A percentile compares a stretch with the other conserved stretches of the same genome.
phyloP scores from a whole-genome alignment of 2,797 vertebrate species.

The Coluber constrictor region DNA sequence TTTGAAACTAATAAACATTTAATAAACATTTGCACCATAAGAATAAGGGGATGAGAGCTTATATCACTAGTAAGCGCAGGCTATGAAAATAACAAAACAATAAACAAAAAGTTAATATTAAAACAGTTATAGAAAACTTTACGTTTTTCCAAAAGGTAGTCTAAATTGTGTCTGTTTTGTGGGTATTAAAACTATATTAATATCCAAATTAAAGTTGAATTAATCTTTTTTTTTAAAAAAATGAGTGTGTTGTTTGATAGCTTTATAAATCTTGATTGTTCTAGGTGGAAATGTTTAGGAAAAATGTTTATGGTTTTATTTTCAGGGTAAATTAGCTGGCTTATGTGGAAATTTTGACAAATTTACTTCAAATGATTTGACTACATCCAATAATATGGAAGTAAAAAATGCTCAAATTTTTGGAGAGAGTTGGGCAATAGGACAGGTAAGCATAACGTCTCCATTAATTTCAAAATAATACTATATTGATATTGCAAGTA shows the following conservation, averaged over 20 bases:
- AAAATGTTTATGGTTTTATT: conserved; percentile 19
- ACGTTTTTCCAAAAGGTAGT: not conserved
- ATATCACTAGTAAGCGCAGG: not conserved
- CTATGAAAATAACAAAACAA: not conserved
- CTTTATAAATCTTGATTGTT: rapidly evolving
- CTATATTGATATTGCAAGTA: not conserved
- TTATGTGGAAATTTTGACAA: conserved; percentile 98
- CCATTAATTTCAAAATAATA: not conserved
- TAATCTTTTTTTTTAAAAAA: not conserved
- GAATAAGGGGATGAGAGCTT: not conserved
- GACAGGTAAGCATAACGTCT: conserved; percentile 78
- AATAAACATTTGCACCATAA: not conserved
- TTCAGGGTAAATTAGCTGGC: conserved; percentile 83
- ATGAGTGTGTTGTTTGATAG: not conserved
- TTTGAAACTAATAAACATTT: not conserved
- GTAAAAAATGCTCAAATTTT: conserved; percentile 94
- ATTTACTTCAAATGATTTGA: conserved; percentile 96
- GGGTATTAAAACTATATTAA: not conserved
- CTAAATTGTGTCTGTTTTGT: not conserved
- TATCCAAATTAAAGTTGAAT: not conserved
- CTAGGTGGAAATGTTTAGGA: not conserved
- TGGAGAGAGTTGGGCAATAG: conserved; percentile 95
- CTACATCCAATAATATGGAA: conserved; percentile 95
- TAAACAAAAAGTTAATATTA: not conserved
- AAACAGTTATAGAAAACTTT: not conserved